Evolutionary conservation across 2,113 vertebrate genomes (phyloP).

Genomic region (Ctenomys sociabilis): DNA sequence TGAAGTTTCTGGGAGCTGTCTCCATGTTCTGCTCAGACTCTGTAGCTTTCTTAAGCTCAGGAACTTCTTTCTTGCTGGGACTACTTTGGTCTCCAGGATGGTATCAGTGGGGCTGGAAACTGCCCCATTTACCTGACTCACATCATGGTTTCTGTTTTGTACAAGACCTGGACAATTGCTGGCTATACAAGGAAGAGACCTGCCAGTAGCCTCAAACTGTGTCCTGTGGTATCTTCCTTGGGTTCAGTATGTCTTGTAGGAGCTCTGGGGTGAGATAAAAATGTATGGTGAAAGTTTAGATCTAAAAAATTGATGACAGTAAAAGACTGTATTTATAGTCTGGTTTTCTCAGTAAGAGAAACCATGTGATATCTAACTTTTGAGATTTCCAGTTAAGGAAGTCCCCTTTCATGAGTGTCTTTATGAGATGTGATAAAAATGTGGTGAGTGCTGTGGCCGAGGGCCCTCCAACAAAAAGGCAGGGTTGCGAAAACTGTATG

Average conservation of each 20-base stretch:
- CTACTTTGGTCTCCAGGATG: not conserved
- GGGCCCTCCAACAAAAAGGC: not conserved
- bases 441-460: not conserved
- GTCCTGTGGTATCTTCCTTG: not conserved
- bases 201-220: not conserved
- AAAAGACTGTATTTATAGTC: not conserved
- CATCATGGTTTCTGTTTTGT: not conserved
- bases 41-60: not conserved
- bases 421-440: not conserved
- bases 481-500: not conserved
- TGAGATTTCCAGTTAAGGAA: not conserved
- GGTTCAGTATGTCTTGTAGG: not conserved
- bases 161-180: not conserved
- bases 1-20: not conserved
- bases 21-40: not conserved
- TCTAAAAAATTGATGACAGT: not conserved
- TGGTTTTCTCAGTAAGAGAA: not conserved
- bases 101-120: not conserved
- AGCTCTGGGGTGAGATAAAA: not conserved
- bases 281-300: not conserved
- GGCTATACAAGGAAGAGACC: not conserved
- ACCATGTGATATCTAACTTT: not conserved
- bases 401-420: not conserved
- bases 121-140: not conserved
- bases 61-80: slow-evolving; percentile 10